Conservation (phyloP, 2,888 invertebrate species). For the Cremastinae sp. region DNA sequence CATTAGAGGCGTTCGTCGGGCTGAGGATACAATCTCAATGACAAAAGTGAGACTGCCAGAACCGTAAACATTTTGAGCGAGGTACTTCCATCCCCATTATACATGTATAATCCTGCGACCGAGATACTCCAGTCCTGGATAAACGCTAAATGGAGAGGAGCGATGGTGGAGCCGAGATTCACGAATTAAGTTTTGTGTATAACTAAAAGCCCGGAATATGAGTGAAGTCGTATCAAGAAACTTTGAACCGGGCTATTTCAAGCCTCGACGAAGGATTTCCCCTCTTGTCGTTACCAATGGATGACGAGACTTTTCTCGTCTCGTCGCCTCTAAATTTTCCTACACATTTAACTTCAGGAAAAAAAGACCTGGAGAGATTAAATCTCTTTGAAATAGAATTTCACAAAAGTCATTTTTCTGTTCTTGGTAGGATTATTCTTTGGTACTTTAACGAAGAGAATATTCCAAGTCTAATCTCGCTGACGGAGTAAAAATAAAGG, state of each 20-base stretch:
- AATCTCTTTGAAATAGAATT: neutral
- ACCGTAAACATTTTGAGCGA: conserved; percentile 48
- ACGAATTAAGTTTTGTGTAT: conserved; percentile 4
- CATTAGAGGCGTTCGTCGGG: conserved; percentile 33
- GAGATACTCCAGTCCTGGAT: no score
- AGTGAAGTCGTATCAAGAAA: conserved; percentile 44
- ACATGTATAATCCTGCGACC: conserved; percentile 19
- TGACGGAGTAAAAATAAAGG: conserved; percentile 43
- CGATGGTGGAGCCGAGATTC: conserved; percentile 21
- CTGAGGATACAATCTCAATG: conserved; percentile 25
- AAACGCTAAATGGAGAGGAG: conserved; percentile 31
- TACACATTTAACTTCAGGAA: neutral
- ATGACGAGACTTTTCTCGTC: neutral
- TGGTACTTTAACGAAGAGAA: no score
- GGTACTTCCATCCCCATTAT: conserved; percentile 27
- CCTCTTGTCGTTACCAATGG: neutral
- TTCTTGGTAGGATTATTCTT: no score
- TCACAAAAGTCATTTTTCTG: no score
- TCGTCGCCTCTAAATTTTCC: neutral
- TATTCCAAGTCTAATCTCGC: no score
- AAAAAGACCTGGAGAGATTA: neutral
- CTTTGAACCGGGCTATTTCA: no score
- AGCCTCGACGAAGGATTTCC: conserved; percentile 11
- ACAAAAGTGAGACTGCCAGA: conserved; percentile 9
- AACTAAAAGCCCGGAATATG: conserved; percentile 25